Conservation (phyloP, 1,140 invertebrate genomes). For the Heliconius nattereri region DNA sequence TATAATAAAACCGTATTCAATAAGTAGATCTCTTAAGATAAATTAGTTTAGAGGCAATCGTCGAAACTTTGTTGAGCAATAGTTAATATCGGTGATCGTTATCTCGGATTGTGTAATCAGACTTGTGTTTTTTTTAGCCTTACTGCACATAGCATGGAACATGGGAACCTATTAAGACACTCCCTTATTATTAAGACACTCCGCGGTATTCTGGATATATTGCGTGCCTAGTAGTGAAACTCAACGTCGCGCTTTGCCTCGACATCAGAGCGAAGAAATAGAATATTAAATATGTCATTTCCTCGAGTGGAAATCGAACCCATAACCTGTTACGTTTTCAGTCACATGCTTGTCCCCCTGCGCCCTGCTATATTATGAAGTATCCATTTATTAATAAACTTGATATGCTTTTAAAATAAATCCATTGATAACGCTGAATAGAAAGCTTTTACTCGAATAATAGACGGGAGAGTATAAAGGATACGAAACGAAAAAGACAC, state of each 20-base stretch:
- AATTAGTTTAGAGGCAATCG: slow-evolving; percentile 12
- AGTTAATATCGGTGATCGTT: slow-evolving; percentile 4
- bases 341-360: too few relatives aligned
- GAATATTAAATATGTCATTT: too few relatives aligned
- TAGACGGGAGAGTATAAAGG: neutral
- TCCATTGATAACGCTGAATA: neutral
- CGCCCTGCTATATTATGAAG: neutral
- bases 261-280: too few relatives aligned
- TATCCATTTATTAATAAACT: neutral
- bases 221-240: too few relatives aligned
- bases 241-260: too few relatives aligned
- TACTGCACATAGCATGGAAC: too few relatives aligned
- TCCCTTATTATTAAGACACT: neutral
- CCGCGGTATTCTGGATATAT: too few relatives aligned
- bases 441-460: slow-evolving; percentile 11
- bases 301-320: too few relatives aligned
- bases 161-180: neutral
- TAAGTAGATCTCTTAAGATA: slow-evolving; percentile 14
- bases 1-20: slow-evolving; percentile 13
- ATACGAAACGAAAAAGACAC: neutral
- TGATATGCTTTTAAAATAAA: slow-evolving; percentile 18
- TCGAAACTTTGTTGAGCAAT: slow-evolving; percentile 6
- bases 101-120: neutral
- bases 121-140: neutral
- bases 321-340: too few relatives aligned